Evolutionary conservation across 2,888 invertebrate genomes (phyloP).

Genomic region (Lacanobia oleracea): DNA sequence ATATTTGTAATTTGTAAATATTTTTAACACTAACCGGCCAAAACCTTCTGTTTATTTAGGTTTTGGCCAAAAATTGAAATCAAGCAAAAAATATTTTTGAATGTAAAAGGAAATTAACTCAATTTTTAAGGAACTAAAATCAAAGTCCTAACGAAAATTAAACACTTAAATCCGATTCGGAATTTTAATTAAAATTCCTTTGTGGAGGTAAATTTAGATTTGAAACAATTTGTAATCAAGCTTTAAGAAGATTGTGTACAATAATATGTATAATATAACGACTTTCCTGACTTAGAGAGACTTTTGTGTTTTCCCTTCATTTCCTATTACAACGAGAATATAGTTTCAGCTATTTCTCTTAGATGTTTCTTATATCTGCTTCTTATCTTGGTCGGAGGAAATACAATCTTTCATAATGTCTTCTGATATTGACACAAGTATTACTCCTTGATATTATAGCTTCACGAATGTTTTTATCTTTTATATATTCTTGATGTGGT

Average conservation of each 20-base stretch:
- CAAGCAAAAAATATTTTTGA: neutral
- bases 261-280: constrained; percentile 3
- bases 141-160: neutral
- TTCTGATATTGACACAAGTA: constrained; percentile 60
- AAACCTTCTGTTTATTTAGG: too few relatives aligned
- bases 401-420: constrained; percentile 60
- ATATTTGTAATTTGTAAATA: too few relatives aligned
- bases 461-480: constrained; percentile 39
- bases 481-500: constrained; percentile 48
- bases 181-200: constrained; percentile 11
- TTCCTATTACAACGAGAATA: constrained; percentile 38
- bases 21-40: too few relatives aligned
- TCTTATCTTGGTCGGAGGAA: constrained; percentile 47
- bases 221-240: constrained; percentile 11
- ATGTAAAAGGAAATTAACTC: neutral
- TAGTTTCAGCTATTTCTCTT: constrained; percentile 39
- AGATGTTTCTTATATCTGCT: constrained; percentile 37
- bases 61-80: neutral
- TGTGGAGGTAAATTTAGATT: constrained; percentile 1
- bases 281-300: neutral
- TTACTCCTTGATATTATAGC: constrained; percentile 52
- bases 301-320: constrained; percentile 9
- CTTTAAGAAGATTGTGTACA: neutral
- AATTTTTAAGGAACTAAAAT: neutral
- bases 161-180: neutral